Base-by-base conservation (phyloP, 2,113 vertebrate species). In the Leucopternis melanops region DNA sequence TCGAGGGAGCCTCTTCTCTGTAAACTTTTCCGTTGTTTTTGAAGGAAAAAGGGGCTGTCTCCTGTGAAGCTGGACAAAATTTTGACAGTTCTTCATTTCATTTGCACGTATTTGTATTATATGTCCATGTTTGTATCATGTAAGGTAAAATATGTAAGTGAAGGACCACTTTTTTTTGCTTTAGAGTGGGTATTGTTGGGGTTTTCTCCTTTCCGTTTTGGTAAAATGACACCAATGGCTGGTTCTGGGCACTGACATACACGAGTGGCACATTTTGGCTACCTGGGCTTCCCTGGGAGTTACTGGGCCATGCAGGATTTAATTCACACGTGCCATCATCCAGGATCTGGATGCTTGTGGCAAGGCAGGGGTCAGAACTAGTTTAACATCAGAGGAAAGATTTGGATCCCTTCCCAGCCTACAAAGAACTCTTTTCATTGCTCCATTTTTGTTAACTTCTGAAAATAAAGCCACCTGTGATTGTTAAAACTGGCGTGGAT, bases 181-280 rank as follows among this genome's bases (percentile, higher is more conserved):
- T 47, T 50, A 19, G 34, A 4, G 5, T 36, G 45, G 4, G 5
- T 16, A 2, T 42, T 21, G 18, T 11, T 77, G 23, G 4, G 12
- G 25, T 89, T 88, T 69, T 50, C 22, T 50, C 9, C 1, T 44
- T 78, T 85, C 13, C 16, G 1, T 49, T 81, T 26, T 36, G 25
- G 59, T 57, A 10, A 40, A 61, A 29, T 16, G 47, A 4, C 3
- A 4, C 29, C 18, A 9, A 0, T 42, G 22, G 31, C 69, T 4
- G 8, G 8, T 31, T 38, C 16, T 36, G 57, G 32, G n/a, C 13
- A 8, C 21, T 90, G 67, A 11, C 4, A 0, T 44, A 42, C 6
- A 6, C 0, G 0, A 27, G 7, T 10, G 40, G 7, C 8, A 5
- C 1, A 0, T 69, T 61, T 82, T 34, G 54, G 26, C 62, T 23